Evolutionary conservation across 1,140 invertebrate species (phyloP).

Genomic region (Psilanteris sp.): DNA sequence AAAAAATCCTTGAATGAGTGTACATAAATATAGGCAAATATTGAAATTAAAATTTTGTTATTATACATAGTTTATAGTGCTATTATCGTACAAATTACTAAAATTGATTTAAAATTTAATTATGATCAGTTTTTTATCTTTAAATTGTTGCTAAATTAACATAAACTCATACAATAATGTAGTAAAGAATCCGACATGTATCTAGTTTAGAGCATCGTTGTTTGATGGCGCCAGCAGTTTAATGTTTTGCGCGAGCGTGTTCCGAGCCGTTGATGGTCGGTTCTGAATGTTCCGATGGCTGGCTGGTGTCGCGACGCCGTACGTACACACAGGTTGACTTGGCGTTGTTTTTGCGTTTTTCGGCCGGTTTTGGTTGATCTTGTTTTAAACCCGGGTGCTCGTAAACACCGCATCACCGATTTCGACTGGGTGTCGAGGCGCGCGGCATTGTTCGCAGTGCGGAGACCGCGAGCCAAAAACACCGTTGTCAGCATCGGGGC

Average conservation of each 20-base stretch:
- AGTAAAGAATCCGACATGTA: too few relatives aligned
- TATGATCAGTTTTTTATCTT: too few relatives aligned
- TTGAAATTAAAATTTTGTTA: too few relatives aligned
- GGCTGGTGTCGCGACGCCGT: constrained; percentile 54
- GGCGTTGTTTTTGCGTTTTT: constrained; percentile 29
- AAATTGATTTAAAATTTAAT: too few relatives aligned
- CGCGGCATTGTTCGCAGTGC: neutral
- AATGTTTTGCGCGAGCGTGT: constrained; percentile 1
- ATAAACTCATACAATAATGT: too few relatives aligned
- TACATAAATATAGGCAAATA: too few relatives aligned
- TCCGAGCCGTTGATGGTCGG: constrained; percentile 18
- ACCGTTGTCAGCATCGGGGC: constrained; percentile 15
- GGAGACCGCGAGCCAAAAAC: neutral
- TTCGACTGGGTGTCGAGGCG: neutral
- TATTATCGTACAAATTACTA: too few relatives aligned
- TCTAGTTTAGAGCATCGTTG: too few relatives aligned
- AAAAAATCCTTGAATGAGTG: too few relatives aligned
- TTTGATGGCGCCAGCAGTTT: constrained; percentile 20
- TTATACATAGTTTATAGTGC: too few relatives aligned
- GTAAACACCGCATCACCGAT: neutral
- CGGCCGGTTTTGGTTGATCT: neutral
- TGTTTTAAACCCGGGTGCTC: neutral
- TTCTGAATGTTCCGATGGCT: constrained; percentile 52
- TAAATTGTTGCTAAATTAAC: too few relatives aligned
- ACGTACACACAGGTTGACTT: constrained; percentile 23